Evolutionary conservation across 2,113 vertebrate genomes (phyloP).

Genomic region (Corvus hawaiiensis): DNA sequence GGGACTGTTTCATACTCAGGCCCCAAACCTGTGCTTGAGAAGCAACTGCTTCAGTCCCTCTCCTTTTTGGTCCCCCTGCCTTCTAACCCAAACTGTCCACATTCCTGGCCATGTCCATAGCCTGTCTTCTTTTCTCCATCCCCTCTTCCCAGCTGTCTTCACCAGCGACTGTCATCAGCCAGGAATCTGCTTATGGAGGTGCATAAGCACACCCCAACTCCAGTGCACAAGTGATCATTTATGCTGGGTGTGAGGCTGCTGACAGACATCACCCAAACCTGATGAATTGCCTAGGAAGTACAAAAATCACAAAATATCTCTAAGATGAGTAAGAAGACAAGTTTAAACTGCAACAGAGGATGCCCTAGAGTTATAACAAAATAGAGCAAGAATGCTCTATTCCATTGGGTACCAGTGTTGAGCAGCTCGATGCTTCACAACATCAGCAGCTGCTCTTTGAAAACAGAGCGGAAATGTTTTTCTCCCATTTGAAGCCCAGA

Average conservation of each 20-base stretch:
- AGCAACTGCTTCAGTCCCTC: neutral
- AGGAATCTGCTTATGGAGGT: fast-evolving
- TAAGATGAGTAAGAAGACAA: neutral
- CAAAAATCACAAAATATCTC: neutral
- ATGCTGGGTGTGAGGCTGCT: neutral
- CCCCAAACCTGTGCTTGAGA: neutral
- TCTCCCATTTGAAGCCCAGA: neutral
- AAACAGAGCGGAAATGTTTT: neutral
- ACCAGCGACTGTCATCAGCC: fast-evolving
- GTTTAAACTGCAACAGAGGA: neutral
- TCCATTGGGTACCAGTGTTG: fast-evolving
- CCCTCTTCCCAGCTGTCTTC: neutral
- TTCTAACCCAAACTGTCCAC: neutral
- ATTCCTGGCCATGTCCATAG: neutral
- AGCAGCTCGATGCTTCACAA: neutral
- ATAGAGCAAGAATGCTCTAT: neutral
- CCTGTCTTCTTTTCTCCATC: neutral
- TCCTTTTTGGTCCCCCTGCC: neutral
- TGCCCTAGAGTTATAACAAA: neutral
- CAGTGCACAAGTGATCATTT: fast-evolving
- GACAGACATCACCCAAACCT: neutral
- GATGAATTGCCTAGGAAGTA: neutral
- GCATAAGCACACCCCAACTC: fast-evolving
- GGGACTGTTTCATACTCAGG: neutral
- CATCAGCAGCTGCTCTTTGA: neutral